phyloP scores from a whole-genome alignment of 1,140 invertebrate genomes.

The Phocides pigmalion region DNA sequence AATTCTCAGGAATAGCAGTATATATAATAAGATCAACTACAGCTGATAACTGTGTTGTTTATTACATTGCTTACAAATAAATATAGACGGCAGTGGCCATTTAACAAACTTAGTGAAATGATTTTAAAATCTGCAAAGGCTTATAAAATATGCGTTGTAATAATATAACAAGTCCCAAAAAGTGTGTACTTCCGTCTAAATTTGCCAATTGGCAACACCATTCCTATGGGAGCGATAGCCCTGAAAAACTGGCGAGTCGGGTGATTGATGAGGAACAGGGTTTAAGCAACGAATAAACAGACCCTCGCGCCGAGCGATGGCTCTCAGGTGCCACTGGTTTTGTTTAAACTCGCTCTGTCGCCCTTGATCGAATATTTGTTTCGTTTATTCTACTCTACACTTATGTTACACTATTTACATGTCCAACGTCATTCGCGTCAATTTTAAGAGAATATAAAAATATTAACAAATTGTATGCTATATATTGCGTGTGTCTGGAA shows the following conservation, averaged over 20 bases:
- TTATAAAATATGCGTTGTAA: too few relatives aligned
- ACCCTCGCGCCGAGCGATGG: slow-evolving; percentile 58
- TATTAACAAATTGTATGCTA: too few relatives aligned
- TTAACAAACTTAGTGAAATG: too few relatives aligned
- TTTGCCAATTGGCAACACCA: slow-evolving; percentile 39
- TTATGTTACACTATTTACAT: neutral
- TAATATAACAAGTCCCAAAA: too few relatives aligned
- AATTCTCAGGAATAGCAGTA: too few relatives aligned
- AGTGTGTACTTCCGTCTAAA: neutral
- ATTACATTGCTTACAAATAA: too few relatives aligned
- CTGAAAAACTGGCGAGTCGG: slow-evolving; percentile 61
- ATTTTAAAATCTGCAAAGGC: neutral
- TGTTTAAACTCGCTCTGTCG: slow-evolving; percentile 47
- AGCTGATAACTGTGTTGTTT: too few relatives aligned
- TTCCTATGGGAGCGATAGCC: slow-evolving; percentile 60
- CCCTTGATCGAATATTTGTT: slow-evolving; percentile 22
- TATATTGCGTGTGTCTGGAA: too few relatives aligned
- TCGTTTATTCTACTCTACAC: neutral
- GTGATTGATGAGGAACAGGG: slow-evolving; percentile 73
- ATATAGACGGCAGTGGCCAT: too few relatives aligned
- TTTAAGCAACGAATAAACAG: slow-evolving; percentile 64
- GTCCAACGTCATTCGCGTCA: neutral
- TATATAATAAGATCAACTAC: too few relatives aligned
- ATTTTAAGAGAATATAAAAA: too few relatives aligned
- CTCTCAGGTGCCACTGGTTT: slow-evolving; percentile 61